A percentile compares a stretch with the other conserved stretches of the same genome.
Conservation (phyloP, 1,140 invertebrate genomes). For the Cherax destructor region DNA sequence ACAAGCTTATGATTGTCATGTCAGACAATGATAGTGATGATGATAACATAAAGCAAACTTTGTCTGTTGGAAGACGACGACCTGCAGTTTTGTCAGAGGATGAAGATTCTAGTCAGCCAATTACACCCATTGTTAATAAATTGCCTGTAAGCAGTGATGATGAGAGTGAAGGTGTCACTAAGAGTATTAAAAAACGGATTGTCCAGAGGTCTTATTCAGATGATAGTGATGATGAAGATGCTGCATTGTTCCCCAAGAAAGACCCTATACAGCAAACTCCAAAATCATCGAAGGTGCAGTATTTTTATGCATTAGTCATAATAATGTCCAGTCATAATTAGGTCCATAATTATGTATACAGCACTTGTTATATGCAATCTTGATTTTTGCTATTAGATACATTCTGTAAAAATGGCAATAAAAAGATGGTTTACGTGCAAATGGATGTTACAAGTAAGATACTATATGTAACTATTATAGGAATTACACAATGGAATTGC, state of each 20-base stretch:
- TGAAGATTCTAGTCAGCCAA: neutral
- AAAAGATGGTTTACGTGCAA: too few species aligned
- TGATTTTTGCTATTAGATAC: too few species aligned
- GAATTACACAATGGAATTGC: too few species aligned
- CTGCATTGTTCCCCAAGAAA: neutral
- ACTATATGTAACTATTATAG: too few species aligned
- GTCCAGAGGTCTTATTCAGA: neutral
- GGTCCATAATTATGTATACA: too few species aligned
- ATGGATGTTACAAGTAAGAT: too few species aligned
- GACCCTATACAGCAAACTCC: neutral
- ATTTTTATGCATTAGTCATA: neutral
- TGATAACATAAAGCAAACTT: neutral
- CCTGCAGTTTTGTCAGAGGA: conserved; percentile 14
- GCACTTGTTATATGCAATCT: too few species aligned
- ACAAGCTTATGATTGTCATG: neutral
- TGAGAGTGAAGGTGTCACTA: neutral
- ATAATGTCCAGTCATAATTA: neutral
- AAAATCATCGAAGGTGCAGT: neutral
- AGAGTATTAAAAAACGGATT: neutral
- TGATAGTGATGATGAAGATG: conserved; percentile 18
- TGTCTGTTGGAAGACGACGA: neutral
- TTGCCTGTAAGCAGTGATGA: neutral
- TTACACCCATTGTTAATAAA: neutral
- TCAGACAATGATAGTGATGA: neutral
- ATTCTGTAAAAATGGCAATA: too few species aligned